Evolutionary conservation across 2,113 vertebrate genomes (phyloP).

Genomic region (Sminthopsis crassicaudata): DNA sequence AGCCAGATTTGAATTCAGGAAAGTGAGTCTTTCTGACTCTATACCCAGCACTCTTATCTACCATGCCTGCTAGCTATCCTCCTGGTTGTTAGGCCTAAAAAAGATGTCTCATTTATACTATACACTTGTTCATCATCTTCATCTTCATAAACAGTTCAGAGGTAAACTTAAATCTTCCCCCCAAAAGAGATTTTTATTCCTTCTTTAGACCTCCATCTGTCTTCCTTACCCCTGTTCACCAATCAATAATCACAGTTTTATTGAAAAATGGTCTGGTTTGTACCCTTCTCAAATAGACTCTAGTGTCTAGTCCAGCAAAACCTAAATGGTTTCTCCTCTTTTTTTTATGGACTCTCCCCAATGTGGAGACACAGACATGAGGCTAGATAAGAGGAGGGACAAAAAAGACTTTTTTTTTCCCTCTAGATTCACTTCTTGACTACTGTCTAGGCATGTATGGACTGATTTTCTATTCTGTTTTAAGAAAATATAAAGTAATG

Average conservation of each 20-base stretch:
- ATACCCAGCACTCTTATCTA: not conserved
- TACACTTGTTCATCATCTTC: not conserved
- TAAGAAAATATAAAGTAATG: not conserved
- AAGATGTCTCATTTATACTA: not conserved
- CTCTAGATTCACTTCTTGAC: not conserved
- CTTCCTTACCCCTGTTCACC: not conserved
- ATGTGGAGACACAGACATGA: not conserved
- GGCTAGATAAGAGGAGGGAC: not conserved
- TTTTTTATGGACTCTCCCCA: not conserved
- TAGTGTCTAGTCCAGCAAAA: not conserved
- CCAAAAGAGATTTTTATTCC: not conserved
- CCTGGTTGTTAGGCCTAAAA: not conserved
- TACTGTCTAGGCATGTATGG: not conserved
- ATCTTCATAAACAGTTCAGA: not conserved
- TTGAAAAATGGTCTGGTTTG: not conserved
- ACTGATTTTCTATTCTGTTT: not conserved
- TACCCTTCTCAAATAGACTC: not conserved
- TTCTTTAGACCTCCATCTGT: not conserved
- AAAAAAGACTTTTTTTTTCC: not conserved
- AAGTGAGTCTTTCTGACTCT: not conserved
- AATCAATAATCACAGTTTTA: not conserved
- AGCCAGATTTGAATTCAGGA: not conserved
- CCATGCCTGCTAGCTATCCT: not conserved
- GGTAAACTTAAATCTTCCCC: not conserved
- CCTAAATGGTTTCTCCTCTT: not conserved